A percentile compares a stretch with the other conserved stretches of the same genome.
These are phyloP conservation scores for Tridacna gigas DNA, from an alignment of 2,888 invertebrate genomes.

Conservation along the genomic window DNA sequence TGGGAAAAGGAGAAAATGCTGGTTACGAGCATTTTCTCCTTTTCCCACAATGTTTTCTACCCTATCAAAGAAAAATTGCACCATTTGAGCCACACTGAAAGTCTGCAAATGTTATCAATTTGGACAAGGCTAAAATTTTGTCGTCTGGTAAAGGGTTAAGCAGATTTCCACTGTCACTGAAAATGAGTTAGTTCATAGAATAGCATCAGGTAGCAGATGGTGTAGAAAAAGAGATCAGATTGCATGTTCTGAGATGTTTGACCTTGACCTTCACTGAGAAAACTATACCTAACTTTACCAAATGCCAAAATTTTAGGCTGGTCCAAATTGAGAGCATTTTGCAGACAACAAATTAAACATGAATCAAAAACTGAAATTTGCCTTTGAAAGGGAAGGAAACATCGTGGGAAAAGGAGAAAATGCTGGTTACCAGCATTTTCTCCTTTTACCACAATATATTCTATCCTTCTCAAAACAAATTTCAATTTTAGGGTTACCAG, in stretches of 20 bases:
- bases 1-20: constrained; percentile 3
- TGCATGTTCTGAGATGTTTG: too few species aligned
- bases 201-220: too few species aligned
- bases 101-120: neutral
- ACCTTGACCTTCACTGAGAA: too few species aligned
- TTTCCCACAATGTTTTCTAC: neutral
- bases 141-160: neutral
- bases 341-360: neutral
- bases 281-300: too few species aligned
- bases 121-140: neutral
- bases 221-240: too few species aligned
- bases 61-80: neutral
- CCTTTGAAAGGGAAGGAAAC: neutral
- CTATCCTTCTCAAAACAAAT: too few species aligned
- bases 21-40: neutral
- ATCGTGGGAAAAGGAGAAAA: too few species aligned
- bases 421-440: too few species aligned
- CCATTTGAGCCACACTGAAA: neutral
- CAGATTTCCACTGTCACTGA: too few species aligned
- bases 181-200: too few species aligned
- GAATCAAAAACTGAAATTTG: neutral
- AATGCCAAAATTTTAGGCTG: neutral
- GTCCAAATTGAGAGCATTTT: neutral
- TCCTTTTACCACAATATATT: neutral
- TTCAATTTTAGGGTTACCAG: too few species aligned